These are phyloP conservation scores for Drosophila miranda DNA, from an alignment of 1,140 invertebrate species.

Conservation along the genomic window DNA sequence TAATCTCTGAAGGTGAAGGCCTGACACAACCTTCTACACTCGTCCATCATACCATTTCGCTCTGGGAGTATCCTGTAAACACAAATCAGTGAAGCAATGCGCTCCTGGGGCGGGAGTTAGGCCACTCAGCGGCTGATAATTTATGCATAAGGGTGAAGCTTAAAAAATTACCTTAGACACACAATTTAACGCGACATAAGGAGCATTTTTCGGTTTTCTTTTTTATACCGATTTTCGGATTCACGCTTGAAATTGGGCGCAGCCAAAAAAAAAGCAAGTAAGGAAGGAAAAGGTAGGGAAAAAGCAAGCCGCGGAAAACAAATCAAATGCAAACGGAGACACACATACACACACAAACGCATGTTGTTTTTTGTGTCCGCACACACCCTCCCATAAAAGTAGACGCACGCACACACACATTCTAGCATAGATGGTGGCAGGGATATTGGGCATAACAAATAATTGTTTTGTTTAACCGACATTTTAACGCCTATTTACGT, in stretches of 20 bases:
- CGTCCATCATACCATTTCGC: background rate
- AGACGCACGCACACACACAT: constrained; percentile 38
- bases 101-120: constrained; percentile 11
- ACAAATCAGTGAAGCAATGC: constrained; percentile 2
- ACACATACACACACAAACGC: constrained; percentile 31
- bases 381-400: constrained; percentile 38
- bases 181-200: constrained; percentile 77
- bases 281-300: constrained; percentile 16
- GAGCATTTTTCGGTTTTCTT: constrained; percentile 33
- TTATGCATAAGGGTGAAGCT: constrained; percentile 77
- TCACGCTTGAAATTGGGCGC: constrained; percentile 43
- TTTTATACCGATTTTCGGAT: constrained; percentile 17
- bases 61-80: background rate
- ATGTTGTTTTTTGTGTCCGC: constrained; percentile 7
- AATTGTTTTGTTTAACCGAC: constrained; percentile 82
- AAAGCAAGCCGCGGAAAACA: constrained; percentile 15
- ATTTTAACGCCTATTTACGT: constrained; percentile 82
- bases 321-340: constrained; percentile 28
- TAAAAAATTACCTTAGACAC: constrained; percentile 78
- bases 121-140: constrained; percentile 65
- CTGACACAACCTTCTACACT: too few relatives aligned
- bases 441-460: constrained; percentile 66
- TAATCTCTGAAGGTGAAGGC: too few relatives aligned
- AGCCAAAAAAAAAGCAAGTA: constrained; percentile 11
- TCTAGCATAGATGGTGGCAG: background rate